Base-by-base conservation (phyloP, 2,797 vertebrate species). In the Geotrypetes seraphini region DNA sequence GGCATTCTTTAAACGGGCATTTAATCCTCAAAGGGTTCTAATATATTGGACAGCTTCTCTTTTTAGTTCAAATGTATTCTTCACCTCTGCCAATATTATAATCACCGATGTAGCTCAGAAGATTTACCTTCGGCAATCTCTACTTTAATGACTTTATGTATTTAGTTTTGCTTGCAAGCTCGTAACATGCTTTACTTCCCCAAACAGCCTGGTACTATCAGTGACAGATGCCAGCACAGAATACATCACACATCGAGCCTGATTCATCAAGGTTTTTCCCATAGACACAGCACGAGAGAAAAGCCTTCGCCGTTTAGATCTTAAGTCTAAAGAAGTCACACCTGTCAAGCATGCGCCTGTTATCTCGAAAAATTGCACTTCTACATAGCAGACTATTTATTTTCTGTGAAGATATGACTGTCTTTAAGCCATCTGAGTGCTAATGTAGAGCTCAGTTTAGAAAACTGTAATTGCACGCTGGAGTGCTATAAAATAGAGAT, bases 321-420 rank as follows among this genome's bases (percentile, higher is more conserved):
- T 36, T 5, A 60, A 66, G 39, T 34, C 31, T 42, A 31, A 65
- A 64, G 49, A 59, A 71, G 54, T 66, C 55, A 47, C 70, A 77
- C 71, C 71, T 73, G 57, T 60, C 68, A 67, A 42, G 31, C 22
- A 53, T 55, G 39, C 31, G 30, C 47, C 68, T 60, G 73, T 71
- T 69, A 71, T 71, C 66, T 69, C 9, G 0, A 42, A 51, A 39
- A n/a, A 59, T 47, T 63, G 59, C 49, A 45, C 51, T 10, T 19
- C 36, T 56, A 69, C 66, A 66, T 57, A 66, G 44, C 51, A 39
- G 36, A 62, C 48, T 65, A 68, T 78, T 78, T 72, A 64, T 80
- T 80, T 71, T 71, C 50, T 46, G 71, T 61, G 54, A 51, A 66
- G 66, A 57, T 54, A 51, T 50, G 48, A 59, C 50, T 52, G 51